Base-by-base conservation (phyloP, 2,797 vertebrate species). In the Notolabrus celidotus region DNA sequence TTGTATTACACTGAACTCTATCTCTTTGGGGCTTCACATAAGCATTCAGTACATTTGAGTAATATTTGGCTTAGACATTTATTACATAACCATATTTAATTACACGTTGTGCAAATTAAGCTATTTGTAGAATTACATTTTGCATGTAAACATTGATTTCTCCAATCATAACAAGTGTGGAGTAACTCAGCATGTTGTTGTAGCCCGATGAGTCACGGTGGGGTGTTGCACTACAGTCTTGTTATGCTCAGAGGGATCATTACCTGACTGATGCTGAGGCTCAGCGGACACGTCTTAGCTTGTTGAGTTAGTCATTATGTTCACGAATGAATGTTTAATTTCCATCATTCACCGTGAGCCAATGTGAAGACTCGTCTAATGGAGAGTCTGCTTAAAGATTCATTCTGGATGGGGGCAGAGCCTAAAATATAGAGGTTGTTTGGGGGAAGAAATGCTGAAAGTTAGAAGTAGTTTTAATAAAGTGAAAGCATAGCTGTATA, bases 191-290 rank as follows among this genome's bases (percentile, higher is more conserved):
- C 22, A 5, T 17, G 5, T 9, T 47, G 64, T 39, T 14, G 46
- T 20, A 52, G 51, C 41, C 11, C 22, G 67, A 67, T 88, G 84
- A 89, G 72, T 90, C 87, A 91, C 81, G 59, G 46, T 33, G 51
- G 68, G 72, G 76, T 77, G 88, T 83, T 82, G 33, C 57, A 25
- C 41, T 38, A 10, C 67, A 71, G 83, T 69, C 47, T 82, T 63
- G 58, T 58, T 42, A 64, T 50, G 62, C 63, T 77, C 51, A 7
- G 36, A 66, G 71, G 54, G 66, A 71, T 80, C 62, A 7, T 67
- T 77, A 77, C 67, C 55, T 57, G 64, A 34, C 53, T 66, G 71
- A 79, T 57, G 70, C 61, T 10, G 33, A 39, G 41, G 74, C 72
- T 14, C 2, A 6, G 43, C 43, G 25, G 60, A 68, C 84, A 22